Conservation (phyloP, 2,113 vertebrate genomes). For the Canis aureus region DNA sequence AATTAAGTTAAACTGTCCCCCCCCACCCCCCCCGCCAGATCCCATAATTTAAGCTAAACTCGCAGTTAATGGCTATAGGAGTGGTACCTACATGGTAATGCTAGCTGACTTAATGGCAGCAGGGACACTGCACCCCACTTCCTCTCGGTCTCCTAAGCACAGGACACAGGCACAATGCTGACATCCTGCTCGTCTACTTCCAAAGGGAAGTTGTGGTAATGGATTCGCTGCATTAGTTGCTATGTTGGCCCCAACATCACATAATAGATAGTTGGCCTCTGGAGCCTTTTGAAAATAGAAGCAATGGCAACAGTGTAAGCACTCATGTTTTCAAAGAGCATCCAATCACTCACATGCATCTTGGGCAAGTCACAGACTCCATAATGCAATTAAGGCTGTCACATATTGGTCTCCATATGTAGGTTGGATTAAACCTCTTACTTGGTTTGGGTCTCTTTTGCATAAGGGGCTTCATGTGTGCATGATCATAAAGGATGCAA, state of each 20-base stretch:
- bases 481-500: conserved; percentile 97
- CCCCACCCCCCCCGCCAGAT: conserved; percentile 69
- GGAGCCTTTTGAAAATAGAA: conserved; percentile 98
- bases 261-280: conserved; percentile 93
- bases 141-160: conserved; percentile 93
- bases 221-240: conserved; percentile 94
- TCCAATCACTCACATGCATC: conserved; percentile 96
- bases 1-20: conserved; percentile 89
- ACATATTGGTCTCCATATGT: conserved; percentile 97
- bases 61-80: conserved; percentile 76
- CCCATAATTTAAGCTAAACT: conserved; percentile 83
- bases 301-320: conserved; percentile 96
- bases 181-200: conserved; percentile 88
- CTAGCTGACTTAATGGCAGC: conserved; percentile 89
- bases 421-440: conserved; percentile 91
- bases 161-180: conserved; percentile 89
- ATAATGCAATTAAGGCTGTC: conserved; percentile 97
- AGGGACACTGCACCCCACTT: conserved; percentile 85
- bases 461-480: conserved; percentile 93
- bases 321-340: conserved; percentile 98
- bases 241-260: conserved; percentile 94
- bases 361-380: conserved; percentile 93
- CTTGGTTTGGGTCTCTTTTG: conserved; percentile 97
- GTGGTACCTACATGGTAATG: conserved; percentile 88
- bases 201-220: conserved; percentile 86